Percentiles rank a stretch among this genome's conserved stretches.
Evolutionary conservation across 2,888 invertebrate species (phyloP).

Genomic region (Papilio demoleus): DNA sequence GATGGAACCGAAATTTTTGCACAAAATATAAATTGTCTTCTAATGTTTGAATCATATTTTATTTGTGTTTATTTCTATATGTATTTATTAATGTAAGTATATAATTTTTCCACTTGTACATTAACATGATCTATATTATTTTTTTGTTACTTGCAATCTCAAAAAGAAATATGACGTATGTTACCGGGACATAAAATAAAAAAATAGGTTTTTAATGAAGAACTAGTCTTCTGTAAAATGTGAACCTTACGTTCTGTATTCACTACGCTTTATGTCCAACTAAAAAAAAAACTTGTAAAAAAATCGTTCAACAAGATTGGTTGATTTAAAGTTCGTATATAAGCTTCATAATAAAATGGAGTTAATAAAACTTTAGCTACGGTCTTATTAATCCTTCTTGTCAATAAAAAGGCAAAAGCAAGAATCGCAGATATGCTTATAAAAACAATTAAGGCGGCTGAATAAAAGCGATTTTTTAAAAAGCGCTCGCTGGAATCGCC

Average conservation of each 20-base stretch:
- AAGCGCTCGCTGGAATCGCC: no score
- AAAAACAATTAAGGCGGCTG: no score
- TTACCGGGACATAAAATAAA: no score
- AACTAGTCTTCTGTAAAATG: not conserved
- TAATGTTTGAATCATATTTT: not conserved
- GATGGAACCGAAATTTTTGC: not conserved
- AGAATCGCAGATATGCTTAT: no score
- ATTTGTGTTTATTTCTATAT: not conserved
- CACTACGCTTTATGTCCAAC: no score
- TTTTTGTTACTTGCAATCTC: no score
- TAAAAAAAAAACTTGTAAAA: not conserved
- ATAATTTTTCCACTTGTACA: not conserved
- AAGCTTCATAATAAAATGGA: not conserved
- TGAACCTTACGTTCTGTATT: not conserved
- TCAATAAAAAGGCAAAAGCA: no score
- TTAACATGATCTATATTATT: not conserved
- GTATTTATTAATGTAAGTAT: not conserved
- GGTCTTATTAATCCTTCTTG: not conserved
- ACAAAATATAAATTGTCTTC: not conserved
- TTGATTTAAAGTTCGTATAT: not conserved
- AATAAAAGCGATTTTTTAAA: no score
- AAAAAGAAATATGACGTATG: no score
- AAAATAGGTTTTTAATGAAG: no score
- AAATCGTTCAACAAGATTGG: no score
- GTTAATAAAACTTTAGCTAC: conserved; percentile 14